A percentile compares a stretch with the other conserved stretches of the same genome.
Conservation (phyloP, 2,797 vertebrate species). For the Karalla daura region DNA sequence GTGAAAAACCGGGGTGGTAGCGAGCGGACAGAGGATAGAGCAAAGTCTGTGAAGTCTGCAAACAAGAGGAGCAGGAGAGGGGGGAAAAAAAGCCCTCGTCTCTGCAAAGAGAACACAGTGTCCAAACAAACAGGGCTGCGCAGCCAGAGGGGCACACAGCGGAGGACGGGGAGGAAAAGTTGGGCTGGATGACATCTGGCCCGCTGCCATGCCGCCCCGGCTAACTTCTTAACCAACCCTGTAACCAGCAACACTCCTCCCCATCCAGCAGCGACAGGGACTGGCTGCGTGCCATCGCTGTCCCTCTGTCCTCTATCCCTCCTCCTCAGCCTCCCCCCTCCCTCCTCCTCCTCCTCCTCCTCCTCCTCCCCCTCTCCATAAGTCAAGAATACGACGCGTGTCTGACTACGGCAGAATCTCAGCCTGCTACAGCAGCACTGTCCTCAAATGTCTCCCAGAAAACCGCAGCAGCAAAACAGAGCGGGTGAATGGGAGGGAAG, state of each 20-base stretch:
- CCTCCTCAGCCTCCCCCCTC: neutral
- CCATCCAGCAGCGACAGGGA: conserved; percentile 25
- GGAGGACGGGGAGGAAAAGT: conserved; percentile 46
- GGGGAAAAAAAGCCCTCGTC: conserved; percentile 18
- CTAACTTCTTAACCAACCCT: conserved; percentile 17
- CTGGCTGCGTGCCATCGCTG: conserved; percentile 40
- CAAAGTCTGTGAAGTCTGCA: conserved; percentile 59
- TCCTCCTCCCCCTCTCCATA: conserved; percentile 55
- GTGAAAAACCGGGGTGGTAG: neutral
- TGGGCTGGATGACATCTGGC: conserved; percentile 34
- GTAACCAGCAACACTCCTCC: conserved; percentile 17
- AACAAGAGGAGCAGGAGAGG: conserved; percentile 34
- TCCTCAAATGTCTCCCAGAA: conserved; percentile 76
- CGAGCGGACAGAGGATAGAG: conserved; percentile 31
- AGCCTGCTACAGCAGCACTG: conserved; percentile 66
- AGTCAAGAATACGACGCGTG: conserved; percentile 46
- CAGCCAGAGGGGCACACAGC: conserved; percentile 50
- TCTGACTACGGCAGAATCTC: conserved; percentile 75
- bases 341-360: conserved; percentile 36
- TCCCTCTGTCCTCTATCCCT: conserved; percentile 42
- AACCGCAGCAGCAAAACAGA: conserved; percentile 64
- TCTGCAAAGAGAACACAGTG: conserved; percentile 67
- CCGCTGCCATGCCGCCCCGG: conserved; percentile 20
- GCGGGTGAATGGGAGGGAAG: conserved; percentile 8
- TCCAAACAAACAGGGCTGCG: conserved; percentile 72